Evolutionary conservation across 2,797 vertebrate species (phyloP).

Genomic region (Gobionotothen gibberifrons): DNA sequence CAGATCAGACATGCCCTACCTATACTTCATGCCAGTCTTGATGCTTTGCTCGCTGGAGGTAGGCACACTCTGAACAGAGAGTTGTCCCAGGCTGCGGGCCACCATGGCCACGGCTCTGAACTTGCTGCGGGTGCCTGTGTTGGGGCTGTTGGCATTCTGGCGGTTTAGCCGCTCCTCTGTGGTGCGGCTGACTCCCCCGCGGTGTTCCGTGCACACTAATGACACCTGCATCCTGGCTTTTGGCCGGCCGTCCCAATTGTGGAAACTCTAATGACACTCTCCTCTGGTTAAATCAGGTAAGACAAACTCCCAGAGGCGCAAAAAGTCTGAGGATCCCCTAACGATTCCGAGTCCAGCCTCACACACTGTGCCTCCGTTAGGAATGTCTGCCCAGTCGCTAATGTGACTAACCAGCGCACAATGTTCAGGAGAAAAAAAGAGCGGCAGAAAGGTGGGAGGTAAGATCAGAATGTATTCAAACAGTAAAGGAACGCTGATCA

Average conservation of each 20-base stretch:
- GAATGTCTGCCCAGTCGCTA: constrained; percentile 52
- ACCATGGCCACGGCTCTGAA: constrained; percentile 96
- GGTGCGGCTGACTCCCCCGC: constrained; percentile 92
- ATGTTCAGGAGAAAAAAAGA: constrained; percentile 7
- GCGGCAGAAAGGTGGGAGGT: not conserved
- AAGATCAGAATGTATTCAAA: constrained; percentile 35
- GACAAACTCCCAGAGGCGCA: constrained; percentile 30
- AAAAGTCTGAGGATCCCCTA: constrained; percentile 21
- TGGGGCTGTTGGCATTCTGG: constrained; percentile 92
- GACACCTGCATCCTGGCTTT: constrained; percentile 93
- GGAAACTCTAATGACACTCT: constrained; percentile 26
- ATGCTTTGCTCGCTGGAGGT: constrained; percentile 88
- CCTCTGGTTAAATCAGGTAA: constrained; percentile 20
- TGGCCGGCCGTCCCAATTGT: constrained; percentile 5
- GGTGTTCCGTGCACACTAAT: constrained; percentile 94
- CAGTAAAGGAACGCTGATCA: constrained; percentile 51
- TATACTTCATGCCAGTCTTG: constrained; percentile 95
- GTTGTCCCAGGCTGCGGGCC: constrained; percentile 94
- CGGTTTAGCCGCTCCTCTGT: constrained; percentile 92
- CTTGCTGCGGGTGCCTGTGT: constrained; percentile 90
- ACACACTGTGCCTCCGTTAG: constrained; percentile 14
- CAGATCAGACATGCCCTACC: constrained; percentile 84
- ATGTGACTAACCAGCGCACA: constrained; percentile 45
- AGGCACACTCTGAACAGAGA: constrained; percentile 90
- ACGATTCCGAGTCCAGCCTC: constrained; percentile 20